Evolutionary conservation across 2,888 invertebrate genomes (phyloP), one percentile per base, ranked within the genome.

Genomic region (Tipula confusa): DNA sequence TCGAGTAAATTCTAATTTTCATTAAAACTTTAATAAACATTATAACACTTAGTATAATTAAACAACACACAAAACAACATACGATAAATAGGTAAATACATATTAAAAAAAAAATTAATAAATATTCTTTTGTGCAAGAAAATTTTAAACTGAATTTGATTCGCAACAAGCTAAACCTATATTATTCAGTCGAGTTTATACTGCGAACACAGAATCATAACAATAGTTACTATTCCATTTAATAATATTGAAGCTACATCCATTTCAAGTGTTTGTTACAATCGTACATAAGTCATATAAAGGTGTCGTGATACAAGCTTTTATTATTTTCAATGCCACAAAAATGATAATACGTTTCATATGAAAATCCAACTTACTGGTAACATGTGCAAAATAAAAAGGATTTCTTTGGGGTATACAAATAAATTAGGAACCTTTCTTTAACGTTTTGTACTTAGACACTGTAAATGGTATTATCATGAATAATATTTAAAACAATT

Each of bases 1-100:
- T 80, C 29, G 24, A 64, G 13, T 64, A 64, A 64, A 64, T 64
- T 64, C 64, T 64, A 64, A 64, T 64, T 64, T 64, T 64, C 64
- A 64, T 64, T 64, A 64, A 64, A 64, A 18, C 7, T 64, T 64
- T 64, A 18, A 64, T n/a, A n/a, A n/a, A n/a, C 18, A 64, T 64
- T 64, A 64, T 64, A 64, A 64, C 64, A 64, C 64, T 24, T 64
- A 64, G 64, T 64, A 64, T 64, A 64, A 24, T 64, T 64, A 64
- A 64, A 64, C 64, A 64, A 64, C 24, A 64, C 64, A 43, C 43
- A 64, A 9, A 64, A 64, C 64, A 64, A 64, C 64, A 64, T 64
- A 64, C 64, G 64, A 64, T 64, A 24, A 64, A 24, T 64, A 64
- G 9, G n/a, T 13, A 43, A 0, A 43, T n/a, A 43, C n/a, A 36